A percentile compares a stretch with the other conserved stretches of the same genome.
These are phyloP conservation scores for Synergus umbraculus DNA, from an alignment of 2,888 invertebrate species.

Conservation along the genomic window DNA sequence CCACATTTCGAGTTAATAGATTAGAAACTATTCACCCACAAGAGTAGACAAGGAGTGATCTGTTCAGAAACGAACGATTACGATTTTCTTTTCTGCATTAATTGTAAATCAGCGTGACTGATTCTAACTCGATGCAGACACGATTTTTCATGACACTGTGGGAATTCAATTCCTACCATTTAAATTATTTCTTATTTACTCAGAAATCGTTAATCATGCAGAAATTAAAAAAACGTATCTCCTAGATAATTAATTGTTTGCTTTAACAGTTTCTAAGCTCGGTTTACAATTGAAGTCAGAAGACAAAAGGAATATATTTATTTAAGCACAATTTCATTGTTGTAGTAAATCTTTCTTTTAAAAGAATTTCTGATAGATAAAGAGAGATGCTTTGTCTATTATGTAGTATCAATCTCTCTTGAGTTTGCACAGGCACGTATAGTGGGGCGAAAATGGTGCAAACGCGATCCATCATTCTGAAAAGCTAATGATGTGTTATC, in stretches of 20 bases:
- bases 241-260: neutral
- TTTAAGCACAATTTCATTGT: neutral
- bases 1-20: neutral
- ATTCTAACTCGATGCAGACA: conserved; percentile 52
- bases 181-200: neutral
- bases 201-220: neutral
- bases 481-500: conserved; percentile 32
- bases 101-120: conserved; percentile 36
- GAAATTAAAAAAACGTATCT: neutral
- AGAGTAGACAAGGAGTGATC: conserved; percentile 50
- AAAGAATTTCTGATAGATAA: neutral
- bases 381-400: conserved; percentile 22
- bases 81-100: neutral
- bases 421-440: conserved; percentile 6
- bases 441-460: conserved; percentile 13
- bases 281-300: too few relatives aligned
- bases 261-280: too few relatives aligned
- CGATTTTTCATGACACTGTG: neutral
- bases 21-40: neutral
- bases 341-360: neutral
- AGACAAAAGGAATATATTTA: too few relatives aligned
- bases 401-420: neutral
- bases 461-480: conserved; percentile 26
- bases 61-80: conserved; percentile 48
- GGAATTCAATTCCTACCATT: neutral